phyloP scores from a whole-genome alignment of 2,113 vertebrate species.

The rat (Rattus norvegicus) region DNA sequence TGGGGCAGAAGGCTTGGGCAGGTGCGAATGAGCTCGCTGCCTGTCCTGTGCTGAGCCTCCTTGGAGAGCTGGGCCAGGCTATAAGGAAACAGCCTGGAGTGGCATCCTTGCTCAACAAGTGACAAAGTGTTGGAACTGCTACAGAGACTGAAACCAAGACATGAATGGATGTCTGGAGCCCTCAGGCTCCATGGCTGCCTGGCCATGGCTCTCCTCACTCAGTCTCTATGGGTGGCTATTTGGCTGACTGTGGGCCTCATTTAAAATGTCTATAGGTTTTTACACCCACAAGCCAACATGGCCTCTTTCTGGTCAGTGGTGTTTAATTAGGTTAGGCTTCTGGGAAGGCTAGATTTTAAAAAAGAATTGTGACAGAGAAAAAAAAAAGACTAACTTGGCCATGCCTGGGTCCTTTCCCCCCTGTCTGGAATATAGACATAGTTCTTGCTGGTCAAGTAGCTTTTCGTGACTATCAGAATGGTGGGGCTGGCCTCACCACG shows the following conservation, averaged over 20 bases:
- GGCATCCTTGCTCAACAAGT: not conserved
- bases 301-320: not conserved
- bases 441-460: not conserved
- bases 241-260: not conserved
- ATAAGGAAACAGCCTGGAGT: not conserved
- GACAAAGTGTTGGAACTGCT: not conserved
- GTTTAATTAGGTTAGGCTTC: not conserved
- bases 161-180: not conserved
- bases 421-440: not conserved
- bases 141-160: not conserved
- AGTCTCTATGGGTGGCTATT: accelerated
- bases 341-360: not conserved
- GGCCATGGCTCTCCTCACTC: not conserved
- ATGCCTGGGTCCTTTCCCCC: not conserved
- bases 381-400: not conserved
- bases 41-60: not conserved
- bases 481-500: not conserved
- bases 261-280: not conserved
- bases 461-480: not conserved
- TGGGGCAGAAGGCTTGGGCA: not conserved
- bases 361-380: not conserved
- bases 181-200: not conserved
- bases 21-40: too few species aligned
- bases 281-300: not conserved
- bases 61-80: too few species aligned